Evolutionary conservation across 1,140 invertebrate genomes (phyloP).

Genomic region (Drosophila yakuba): DNA sequence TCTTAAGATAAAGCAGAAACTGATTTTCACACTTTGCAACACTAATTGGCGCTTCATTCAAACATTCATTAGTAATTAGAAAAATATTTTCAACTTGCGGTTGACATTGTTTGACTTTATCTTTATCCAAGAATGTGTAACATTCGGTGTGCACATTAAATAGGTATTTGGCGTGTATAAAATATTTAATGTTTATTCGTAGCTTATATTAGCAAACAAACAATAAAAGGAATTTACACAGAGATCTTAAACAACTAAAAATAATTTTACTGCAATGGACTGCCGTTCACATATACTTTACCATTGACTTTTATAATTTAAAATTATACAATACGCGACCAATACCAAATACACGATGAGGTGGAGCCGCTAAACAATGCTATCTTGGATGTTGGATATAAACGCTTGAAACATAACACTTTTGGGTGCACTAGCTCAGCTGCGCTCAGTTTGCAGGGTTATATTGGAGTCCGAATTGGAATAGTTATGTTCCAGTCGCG

Average conservation of each 20-base stretch:
- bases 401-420: conserved; percentile 46
- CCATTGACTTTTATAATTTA: conserved; percentile 46
- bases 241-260: conserved; percentile 73
- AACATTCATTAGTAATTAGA: neutral
- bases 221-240: conserved; percentile 72
- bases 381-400: conserved; percentile 41
- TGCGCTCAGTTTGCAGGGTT: conserved; percentile 66
- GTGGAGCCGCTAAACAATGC: conserved; percentile 12
- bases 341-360: conserved; percentile 14
- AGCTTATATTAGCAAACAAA: conserved; percentile 69
- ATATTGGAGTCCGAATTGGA: conserved; percentile 81
- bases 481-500: conserved; percentile 62
- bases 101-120: no score
- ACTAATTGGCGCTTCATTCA: neutral
- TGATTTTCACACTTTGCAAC: conserved; percentile 1
- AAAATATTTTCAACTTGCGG: neutral
- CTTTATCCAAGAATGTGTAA: no score
- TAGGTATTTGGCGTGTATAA: conserved; percentile 37
- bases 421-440: conserved; percentile 50
- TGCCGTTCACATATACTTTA: conserved; percentile 15
- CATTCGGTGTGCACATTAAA: neutral
- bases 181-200: conserved; percentile 57
- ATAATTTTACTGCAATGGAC: conserved; percentile 53
- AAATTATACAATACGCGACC: conserved; percentile 45
- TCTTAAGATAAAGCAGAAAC: neutral